These are phyloP conservation scores for Capra hircus DNA, from an alignment of 2,113 vertebrate genomes.

Conservation along the genomic window DNA sequence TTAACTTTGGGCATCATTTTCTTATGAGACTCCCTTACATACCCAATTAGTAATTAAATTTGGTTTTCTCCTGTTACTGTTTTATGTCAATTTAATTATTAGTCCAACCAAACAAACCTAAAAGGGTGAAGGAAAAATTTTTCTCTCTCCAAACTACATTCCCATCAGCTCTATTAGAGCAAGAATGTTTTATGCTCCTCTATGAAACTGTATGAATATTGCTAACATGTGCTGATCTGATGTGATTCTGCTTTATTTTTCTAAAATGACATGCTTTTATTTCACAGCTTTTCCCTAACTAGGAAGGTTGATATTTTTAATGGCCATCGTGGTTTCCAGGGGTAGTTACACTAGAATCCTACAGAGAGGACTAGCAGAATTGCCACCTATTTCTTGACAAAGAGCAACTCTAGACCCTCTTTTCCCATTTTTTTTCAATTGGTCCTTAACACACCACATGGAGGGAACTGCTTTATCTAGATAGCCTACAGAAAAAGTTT, in stretches of 20 bases:
- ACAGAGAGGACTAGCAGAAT: background rate
- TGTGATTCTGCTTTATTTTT: background rate
- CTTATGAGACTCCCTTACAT: background rate
- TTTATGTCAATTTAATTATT: background rate
- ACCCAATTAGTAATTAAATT: background rate
- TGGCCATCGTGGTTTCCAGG: background rate
- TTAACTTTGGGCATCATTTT: background rate
- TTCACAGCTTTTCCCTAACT: background rate
- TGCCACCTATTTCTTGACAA: background rate
- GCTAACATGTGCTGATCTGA: background rate
- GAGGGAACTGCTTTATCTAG: background rate
- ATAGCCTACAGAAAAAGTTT: background rate
- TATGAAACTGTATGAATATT: background rate
- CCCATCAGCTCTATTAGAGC: background rate
- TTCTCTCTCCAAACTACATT: background rate
- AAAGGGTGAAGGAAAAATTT: background rate
- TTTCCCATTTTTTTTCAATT: background rate
- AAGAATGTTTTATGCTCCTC: background rate
- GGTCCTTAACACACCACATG: background rate
- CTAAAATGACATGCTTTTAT: background rate
- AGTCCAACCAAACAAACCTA: background rate
- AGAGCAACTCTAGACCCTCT: background rate
- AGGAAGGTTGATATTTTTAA: background rate
- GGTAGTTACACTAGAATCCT: background rate
- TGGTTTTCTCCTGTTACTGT: background rate